Evolutionary conservation across 2,888 invertebrate genomes (phyloP).

Genomic region (Caenorhabditis drosophilae): DNA sequence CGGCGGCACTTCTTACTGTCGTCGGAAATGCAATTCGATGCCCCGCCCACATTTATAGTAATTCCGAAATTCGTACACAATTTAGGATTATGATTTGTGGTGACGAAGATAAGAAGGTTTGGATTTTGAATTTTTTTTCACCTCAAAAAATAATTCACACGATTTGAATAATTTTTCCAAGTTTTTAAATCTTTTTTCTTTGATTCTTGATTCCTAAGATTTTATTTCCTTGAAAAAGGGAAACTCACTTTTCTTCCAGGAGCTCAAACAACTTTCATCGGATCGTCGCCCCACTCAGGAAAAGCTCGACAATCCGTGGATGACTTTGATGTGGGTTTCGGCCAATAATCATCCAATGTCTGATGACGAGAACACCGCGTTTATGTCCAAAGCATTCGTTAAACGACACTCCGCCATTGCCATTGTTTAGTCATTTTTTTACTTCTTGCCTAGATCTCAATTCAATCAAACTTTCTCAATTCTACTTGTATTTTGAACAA

Average conservation of each 20-base stretch:
- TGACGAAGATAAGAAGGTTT: conserved; percentile 28
- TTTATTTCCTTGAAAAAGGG: neutral
- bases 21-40: conserved; percentile 67
- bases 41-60: conserved; percentile 64
- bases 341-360: conserved; percentile 25
- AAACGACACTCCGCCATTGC: conserved; percentile 48
- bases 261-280: conserved; percentile 17
- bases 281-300: conserved; percentile 30
- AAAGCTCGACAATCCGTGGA: conserved; percentile 49
- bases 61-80: conserved; percentile 65
- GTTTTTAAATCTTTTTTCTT: neutral
- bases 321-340: conserved; percentile 41
- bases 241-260: conserved; percentile 11
- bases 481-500: conserved; percentile 4
- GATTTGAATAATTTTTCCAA: too few species aligned
- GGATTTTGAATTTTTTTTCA: too few species aligned
- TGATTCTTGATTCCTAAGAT: neutral
- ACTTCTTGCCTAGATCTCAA: neutral
- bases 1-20: conserved; percentile 60
- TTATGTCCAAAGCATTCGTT: conserved; percentile 35
- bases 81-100: conserved; percentile 52
- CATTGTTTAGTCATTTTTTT: conserved; percentile 14
- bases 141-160: too few species aligned
- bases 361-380: conserved; percentile 30
- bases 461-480: neutral